phyloP scores from a whole-genome alignment of 2,797 vertebrate species.

The Gambelia wislizenii region DNA sequence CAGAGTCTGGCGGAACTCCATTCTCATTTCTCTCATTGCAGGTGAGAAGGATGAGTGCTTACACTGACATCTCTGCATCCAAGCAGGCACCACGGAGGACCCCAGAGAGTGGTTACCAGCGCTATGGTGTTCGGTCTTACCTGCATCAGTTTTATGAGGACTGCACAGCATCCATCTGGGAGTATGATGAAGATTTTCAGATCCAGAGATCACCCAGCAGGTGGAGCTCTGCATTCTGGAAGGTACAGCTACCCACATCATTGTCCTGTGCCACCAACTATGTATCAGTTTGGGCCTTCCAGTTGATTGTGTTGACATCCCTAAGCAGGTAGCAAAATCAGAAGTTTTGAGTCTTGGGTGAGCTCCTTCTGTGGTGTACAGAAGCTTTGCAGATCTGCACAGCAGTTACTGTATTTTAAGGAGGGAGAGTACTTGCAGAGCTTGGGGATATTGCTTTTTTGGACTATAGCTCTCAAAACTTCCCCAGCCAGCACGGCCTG shows the following conservation, averaged over 20 bases:
- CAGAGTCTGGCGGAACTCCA: accelerated
- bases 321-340: neutral
- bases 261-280: neutral
- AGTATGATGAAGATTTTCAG: conserved; percentile 98
- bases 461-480: neutral
- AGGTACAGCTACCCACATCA: conserved; percentile 81
- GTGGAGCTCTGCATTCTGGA: conserved; percentile 99
- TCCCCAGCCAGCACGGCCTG: neutral
- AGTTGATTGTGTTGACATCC: neutral
- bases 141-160: conserved; percentile 99
- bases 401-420: neutral
- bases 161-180: conserved; percentile 98
- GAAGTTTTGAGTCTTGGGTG: neutral
- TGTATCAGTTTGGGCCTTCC: neutral
- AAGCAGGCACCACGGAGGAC: conserved; percentile 82
- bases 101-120: conserved; percentile 82
- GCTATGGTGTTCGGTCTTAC: conserved; percentile 97
- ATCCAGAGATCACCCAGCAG: conserved; percentile 96
- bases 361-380: neutral
- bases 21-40: conserved; percentile 68
- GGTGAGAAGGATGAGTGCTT: conserved; percentile 93
- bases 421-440: no score
- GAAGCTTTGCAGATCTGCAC: neutral
- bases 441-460: neutral
- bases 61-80: conserved; percentile 89